phyloP scores from a whole-genome alignment of 2,113 vertebrate species.

The Varanus komodoensis region DNA sequence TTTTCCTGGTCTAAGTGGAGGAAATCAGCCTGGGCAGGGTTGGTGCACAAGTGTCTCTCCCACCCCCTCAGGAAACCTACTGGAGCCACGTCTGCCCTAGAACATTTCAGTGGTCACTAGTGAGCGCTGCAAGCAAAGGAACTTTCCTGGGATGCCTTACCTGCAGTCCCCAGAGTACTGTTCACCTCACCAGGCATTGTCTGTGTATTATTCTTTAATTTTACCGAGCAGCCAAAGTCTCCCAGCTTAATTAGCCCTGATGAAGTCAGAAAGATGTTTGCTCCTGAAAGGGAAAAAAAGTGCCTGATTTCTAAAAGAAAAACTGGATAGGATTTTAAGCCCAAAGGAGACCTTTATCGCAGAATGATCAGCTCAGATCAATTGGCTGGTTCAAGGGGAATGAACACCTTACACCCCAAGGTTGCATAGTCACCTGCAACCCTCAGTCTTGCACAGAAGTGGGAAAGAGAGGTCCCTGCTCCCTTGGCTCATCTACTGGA shows the following conservation, averaged over 20 bases:
- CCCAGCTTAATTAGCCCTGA: conserved; percentile 96
- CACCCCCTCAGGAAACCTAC: too few relatives aligned
- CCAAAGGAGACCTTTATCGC: not conserved
- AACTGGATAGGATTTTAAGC: not conserved
- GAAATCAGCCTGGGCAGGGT: not conserved
- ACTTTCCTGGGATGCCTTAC: conserved; percentile 70
- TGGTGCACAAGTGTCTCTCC: too few relatives aligned
- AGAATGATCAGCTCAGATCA: conserved; percentile 16
- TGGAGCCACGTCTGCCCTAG: not conserved
- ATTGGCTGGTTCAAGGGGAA: too few relatives aligned
- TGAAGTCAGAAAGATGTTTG: conserved; percentile 98
- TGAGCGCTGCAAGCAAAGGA: not conserved
- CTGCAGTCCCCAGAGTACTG: conserved; percentile 97
- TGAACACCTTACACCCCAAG: too few relatives aligned
- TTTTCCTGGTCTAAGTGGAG: not conserved
- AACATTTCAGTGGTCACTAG: not conserved
- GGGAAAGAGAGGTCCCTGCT: not conserved
- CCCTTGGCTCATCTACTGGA: not conserved
- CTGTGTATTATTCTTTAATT: conserved; percentile 96
- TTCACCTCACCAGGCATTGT: conserved; percentile 99
- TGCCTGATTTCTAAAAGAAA: not conserved
- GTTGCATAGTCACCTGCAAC: not conserved
- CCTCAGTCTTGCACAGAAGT: not conserved
- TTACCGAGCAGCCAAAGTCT: conserved; percentile 98
- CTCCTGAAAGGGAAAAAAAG: conserved; percentile 79